Base-by-base conservation (phyloP, 2,797 vertebrate species). In the Acanthurus lineatus region DNA sequence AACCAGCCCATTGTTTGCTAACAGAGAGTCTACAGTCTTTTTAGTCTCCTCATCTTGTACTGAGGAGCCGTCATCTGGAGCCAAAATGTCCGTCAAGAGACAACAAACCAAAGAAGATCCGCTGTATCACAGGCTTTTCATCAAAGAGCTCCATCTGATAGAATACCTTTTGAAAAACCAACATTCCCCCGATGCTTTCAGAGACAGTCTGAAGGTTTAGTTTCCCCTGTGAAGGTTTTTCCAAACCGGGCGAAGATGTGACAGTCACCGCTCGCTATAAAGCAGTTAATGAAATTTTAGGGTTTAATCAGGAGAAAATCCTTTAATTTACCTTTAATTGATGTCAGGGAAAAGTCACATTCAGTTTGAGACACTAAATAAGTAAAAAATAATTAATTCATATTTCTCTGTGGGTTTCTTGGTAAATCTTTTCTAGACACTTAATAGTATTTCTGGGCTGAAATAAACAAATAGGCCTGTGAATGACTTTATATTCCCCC, bases 31-130 rank as follows among this genome's bases (percentile, higher is more conserved):
- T 93, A 9, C 84, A 95, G 96, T 96, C 94, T 95, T 89, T 92
- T 11, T 88, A 90, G 93, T 82, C 94, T 95, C 90, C 94, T 95
- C 88, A 91, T 96, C 90, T 89, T 47, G 83, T 96, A 94, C 95
- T 87, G 81, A 73, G 45, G 86, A 93, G 88, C 94, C 95, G 93
- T 96, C 95, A 95, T 95, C 95, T 95, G 95, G 91, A 94, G 95
- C 95, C 95, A 96, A 95, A 96, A 95, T 82, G 94, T 96, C 96
- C 91, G 91, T 94, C 85, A 95, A 86, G 93, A 91, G 91, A 94
- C 88, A 90, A 90, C 91, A 32, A 63, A 93, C 94, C 90, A 92
- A 89, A 93, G 92, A 92, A 92, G 92, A 92, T 94, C 93, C 86
- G 83, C 93, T 86, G 90, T 94, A 87, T 94, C 94, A 91, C 92